Base-by-base conservation (phyloP, 1,140 invertebrate genomes). In the Bombus haemorrhoidalis region DNA sequence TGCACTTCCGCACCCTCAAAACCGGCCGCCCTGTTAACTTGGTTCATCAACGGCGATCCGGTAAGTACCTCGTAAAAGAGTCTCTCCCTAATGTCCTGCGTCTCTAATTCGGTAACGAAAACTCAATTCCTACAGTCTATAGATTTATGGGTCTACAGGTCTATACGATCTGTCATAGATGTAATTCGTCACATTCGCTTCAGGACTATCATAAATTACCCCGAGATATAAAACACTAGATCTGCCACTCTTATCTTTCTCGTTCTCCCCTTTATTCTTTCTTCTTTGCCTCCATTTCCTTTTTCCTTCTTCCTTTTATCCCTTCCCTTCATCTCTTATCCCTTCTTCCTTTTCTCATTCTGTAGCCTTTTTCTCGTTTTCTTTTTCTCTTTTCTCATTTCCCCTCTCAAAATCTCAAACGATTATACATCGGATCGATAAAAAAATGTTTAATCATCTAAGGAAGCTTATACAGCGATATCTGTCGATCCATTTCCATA, bases 31-130 rank as follows among this genome's bases (percentile, higher is more conserved):
- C 96, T 97, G 86, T 96, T 98, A 47, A 96, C 96, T 64, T 98
- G 98, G 98, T 98, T 97, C 93, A 97, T 98, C 92, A 99, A 99
- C 92, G 97, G 97, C 59, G 97, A 98, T 90, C 96, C 97, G 90
- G 97, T 97, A 91, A 96, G 96, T 88, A 77, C 41, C 73, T 94
- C 1, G 86, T 92, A 53, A 75, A 80, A 68, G 10, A 94, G 28
- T 66, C 95, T 39, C 89, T 95, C 6, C 91, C 86, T 41, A 25
- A 74, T 10, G 32, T 71, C 53, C 5, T 8, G 12, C 28, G 32
- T 13, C 9, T 5, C 22, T 77, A 28, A 62, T 34, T 15, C 37
- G 62, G 0, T 22, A 8, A 75, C 9, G 32, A 25, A 53, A 32
- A 75, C 32, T 22, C 8, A 41, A 72, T 28, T 25, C 25, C 32